Conservation (phyloP, 2,113 vertebrate genomes). For the Pungitius pungitius region DNA sequence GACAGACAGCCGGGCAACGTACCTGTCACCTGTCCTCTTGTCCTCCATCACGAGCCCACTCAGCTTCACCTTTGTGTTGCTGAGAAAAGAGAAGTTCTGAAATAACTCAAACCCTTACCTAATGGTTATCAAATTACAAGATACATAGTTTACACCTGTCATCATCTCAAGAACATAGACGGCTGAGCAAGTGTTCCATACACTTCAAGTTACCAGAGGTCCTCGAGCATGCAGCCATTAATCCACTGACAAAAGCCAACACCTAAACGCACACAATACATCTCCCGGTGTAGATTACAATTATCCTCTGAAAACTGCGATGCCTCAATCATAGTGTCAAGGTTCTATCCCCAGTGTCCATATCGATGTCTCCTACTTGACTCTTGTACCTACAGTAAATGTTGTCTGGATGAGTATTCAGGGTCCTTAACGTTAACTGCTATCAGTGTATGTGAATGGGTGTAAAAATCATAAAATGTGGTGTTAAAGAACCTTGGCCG, state of each 20-base stretch:
- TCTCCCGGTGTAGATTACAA: neutral
- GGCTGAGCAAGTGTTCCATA: neutral
- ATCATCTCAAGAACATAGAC: neutral
- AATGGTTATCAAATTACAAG: neutral
- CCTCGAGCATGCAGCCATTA: too few species aligned
- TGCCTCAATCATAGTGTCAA: too few species aligned
- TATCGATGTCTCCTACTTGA: too few species aligned
- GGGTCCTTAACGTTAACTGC: too few species aligned
- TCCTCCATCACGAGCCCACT: constrained; percentile 80
- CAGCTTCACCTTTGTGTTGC: constrained; percentile 83
- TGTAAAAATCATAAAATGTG: too few species aligned
- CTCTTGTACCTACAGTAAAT: too few species aligned
- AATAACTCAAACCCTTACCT: neutral
- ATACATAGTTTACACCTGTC: neutral
- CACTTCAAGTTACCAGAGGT: neutral
- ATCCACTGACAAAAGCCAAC: neutral
- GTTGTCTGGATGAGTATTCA: too few species aligned
- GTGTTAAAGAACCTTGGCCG: too few species aligned
- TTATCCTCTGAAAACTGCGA: neutral
- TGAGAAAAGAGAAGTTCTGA: neutral
- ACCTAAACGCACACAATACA: neutral
- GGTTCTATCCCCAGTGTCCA: too few species aligned
- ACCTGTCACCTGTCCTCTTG: constrained; percentile 81
- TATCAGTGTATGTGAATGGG: too few species aligned
- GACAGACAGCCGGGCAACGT: constrained; percentile 74